Evolutionary conservation across 2,113 vertebrate species (phyloP), one percentile per base, ranked within the genome.

Genomic region (Nannobrachium achirus): DNA sequence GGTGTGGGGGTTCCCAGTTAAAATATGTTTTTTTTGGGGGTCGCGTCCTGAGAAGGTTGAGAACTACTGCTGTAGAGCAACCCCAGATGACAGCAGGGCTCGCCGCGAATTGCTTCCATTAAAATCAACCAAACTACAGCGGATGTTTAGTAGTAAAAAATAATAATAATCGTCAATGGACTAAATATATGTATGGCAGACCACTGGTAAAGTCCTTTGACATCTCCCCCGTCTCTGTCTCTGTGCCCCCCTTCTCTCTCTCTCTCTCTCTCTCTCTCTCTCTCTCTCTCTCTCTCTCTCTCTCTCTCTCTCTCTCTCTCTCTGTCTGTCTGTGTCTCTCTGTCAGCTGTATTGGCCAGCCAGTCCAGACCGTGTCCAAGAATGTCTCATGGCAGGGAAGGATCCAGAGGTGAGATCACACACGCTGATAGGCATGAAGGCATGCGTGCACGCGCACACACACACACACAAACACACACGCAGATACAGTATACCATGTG

Each of bases 371-470:
- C 89, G 90, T 3, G 85, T 94, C 72, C 90, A 93, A 58, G 92
- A 94, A 77, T 94, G 93, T 84, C 81, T 93, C 64, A 92, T 93
- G 92, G 93, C 93, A 64, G 93, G 93, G 63, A 94, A 94, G 55
- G 91, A 93, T 75, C 85, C 79, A 73, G 89, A 93, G 88, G 93
- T 94, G 72, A 90, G 69, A 71, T 40, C 45, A 65, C 18, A 55
- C 62, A 69, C 52, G 73, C 15, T 63, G 18, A 10, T 51, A 69
- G 14, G 63, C 33, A 62, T 38, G 67, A 19, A 49, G 44, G 45
- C 56, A 56, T 57, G 38, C 11, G 71, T 42, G 15, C 6, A 49
- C 38, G 60, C 48, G 66, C 18, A 59, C 55, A 66, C 14, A 39
- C 16, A 50, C 15, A 33, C 40, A 56, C 39, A 70, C 46, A 50